Percentiles rank a stretch among this genome's conserved stretches.
Evolutionary conservation across 2,797 vertebrate species (phyloP).

Genomic region (Phalloptychus januarius): DNA sequence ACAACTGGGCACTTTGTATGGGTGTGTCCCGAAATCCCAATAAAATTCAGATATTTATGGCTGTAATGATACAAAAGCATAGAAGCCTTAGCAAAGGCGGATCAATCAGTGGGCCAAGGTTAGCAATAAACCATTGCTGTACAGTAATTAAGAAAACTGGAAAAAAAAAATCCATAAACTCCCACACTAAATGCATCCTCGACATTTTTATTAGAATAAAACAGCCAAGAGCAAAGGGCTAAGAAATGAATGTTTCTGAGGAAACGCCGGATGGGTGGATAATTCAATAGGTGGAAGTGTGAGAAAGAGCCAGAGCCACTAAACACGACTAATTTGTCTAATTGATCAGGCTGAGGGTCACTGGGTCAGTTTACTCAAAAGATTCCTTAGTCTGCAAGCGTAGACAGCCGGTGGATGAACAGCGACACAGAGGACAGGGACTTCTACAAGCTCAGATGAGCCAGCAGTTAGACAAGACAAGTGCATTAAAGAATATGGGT

Average conservation of each 20-base stretch:
- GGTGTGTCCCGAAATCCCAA: neutral
- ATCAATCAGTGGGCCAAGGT: slow-evolving; percentile 2
- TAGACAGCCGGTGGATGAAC: slow-evolving; percentile 1
- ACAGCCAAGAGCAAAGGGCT: slow-evolving; percentile 3
- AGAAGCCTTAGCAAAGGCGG: neutral
- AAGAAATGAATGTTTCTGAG: slow-evolving; percentile 27
- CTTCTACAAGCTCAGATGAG: neutral
- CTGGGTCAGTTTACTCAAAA: slow-evolving; percentile 32
- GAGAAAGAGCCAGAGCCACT: slow-evolving; percentile 22
- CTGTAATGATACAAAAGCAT: neutral
- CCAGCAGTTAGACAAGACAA: neutral
- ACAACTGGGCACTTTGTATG: neutral
- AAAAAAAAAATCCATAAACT: neutral
- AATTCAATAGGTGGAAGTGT: slow-evolving; percentile 14
- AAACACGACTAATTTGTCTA: slow-evolving; percentile 51
- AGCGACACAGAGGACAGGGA: neutral
- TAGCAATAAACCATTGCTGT: slow-evolving; percentile 4
- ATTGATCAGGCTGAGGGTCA: slow-evolving; percentile 53
- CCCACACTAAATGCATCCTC: neutral
- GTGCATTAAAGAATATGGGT: slow-evolving; percentile 24
- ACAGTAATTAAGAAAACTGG: slow-evolving; percentile 9
- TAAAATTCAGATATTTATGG: neutral
- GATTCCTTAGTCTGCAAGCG: slow-evolving; percentile 26
- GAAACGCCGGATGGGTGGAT: slow-evolving; percentile 2
- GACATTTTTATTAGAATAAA: slow-evolving; percentile 15